A percentile compares a stretch with the other conserved stretches of the same genome.
Evolutionary conservation across 2,797 vertebrate genomes (phyloP).

Genomic region (Pyrrhura leucotis): DNA sequence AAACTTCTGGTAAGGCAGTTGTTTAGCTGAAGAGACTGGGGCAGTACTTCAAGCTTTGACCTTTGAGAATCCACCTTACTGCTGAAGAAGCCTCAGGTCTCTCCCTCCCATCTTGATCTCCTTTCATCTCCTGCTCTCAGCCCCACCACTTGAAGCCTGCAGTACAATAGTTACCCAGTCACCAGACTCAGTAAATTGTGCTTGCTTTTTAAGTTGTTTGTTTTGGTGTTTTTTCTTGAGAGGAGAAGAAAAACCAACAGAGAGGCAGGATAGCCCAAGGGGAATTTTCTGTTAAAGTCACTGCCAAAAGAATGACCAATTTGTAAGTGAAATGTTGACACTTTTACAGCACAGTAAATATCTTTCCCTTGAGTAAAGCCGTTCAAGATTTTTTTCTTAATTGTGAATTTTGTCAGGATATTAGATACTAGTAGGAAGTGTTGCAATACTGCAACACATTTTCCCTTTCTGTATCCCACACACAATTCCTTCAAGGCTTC

Average conservation of each 20-base stretch:
- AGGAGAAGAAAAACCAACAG: constrained; percentile 6
- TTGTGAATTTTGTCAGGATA: background rate
- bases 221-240: background rate
- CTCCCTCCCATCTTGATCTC: background rate
- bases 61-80: background rate
- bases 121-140: constrained; percentile 58
- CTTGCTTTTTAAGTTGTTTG: constrained; percentile 54
- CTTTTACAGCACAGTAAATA: constrained; percentile 34
- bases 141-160: background rate
- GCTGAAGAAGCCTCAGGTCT: constrained; percentile 9
- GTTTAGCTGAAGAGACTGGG: background rate
- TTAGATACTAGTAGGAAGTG: background rate
- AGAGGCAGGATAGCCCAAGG: constrained; percentile 30
- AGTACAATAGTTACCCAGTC: constrained; percentile 13
- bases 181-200: constrained; percentile 21
- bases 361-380: constrained; percentile 20
- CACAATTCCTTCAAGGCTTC: background rate
- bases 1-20: background rate
- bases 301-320: constrained; percentile 60
- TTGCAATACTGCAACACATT: background rate
- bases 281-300: constrained; percentile 46
- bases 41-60: background rate
- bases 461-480: background rate
- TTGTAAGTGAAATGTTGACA: constrained; percentile 61
- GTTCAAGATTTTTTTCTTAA: background rate